phyloP scores from a whole-genome alignment of 2,888 invertebrate species.

The Polyploca ridens region DNA sequence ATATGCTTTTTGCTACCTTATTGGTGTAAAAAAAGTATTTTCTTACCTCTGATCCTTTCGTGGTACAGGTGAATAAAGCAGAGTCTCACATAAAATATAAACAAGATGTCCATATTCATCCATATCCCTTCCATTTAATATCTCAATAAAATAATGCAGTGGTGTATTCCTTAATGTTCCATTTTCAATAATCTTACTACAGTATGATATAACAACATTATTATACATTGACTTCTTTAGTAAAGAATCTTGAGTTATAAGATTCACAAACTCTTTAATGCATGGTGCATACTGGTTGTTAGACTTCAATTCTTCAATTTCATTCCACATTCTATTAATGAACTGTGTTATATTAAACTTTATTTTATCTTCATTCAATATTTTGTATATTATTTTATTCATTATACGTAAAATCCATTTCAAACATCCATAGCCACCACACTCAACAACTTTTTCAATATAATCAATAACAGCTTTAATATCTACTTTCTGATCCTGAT shows the following conservation, averaged over 20 bases:
- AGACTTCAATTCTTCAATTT: conserved; percentile 76
- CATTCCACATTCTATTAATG: conserved; percentile 68
- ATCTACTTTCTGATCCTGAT: conserved; percentile 28
- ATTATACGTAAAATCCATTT: conserved; percentile 69
- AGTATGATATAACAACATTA: conserved; percentile 59
- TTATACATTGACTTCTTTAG: conserved; percentile 55
- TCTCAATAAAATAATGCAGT: conserved; percentile 58
- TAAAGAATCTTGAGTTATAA: conserved; percentile 61
- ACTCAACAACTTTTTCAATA: conserved; percentile 64
- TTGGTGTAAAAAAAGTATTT: neutral
- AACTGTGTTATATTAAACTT: conserved; percentile 58
- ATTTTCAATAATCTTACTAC: conserved; percentile 67
- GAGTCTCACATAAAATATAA: conserved; percentile 70
- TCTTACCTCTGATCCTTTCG: conserved; percentile 83
- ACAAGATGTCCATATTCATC: conserved; percentile 55
- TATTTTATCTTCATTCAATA: conserved; percentile 36
- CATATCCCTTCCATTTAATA: conserved; percentile 44
- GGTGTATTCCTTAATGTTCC: conserved; percentile 64
- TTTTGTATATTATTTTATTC: conserved; percentile 51
- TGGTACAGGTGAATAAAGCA: conserved; percentile 76
- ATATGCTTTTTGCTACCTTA: no score
- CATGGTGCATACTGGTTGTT: conserved; percentile 71
- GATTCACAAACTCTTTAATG: conserved; percentile 66
- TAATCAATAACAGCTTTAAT: conserved; percentile 48
- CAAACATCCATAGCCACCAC: conserved; percentile 77